A percentile compares a stretch with the other conserved stretches of the same genome.
Evolutionary conservation across 2,113 vertebrate species (phyloP).

Genomic region (Helogale parvula): DNA sequence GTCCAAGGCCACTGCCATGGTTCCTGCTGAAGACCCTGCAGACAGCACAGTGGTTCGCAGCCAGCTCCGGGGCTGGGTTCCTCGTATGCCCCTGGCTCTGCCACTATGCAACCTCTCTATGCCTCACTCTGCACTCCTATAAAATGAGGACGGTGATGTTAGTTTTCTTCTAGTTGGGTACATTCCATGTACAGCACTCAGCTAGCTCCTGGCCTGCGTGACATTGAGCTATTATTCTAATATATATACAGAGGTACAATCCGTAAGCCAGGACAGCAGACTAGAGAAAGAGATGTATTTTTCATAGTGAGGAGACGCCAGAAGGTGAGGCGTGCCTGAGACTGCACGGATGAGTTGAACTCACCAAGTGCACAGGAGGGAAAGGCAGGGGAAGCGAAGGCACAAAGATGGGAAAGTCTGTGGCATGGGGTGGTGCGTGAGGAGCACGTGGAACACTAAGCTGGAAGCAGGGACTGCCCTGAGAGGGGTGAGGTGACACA

Average conservation of each 20-base stretch:
- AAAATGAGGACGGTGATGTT: neutral
- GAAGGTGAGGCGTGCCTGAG: neutral
- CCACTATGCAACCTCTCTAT: too few species aligned
- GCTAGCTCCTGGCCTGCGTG: neutral
- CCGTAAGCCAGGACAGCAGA: neutral
- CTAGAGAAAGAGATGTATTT: neutral
- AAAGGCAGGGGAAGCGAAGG: neutral
- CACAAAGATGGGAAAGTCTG: neutral
- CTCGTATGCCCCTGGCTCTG: neutral
- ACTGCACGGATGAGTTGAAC: neutral
- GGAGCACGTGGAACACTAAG: neutral
- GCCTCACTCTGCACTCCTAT: neutral
- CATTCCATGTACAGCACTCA: neutral
- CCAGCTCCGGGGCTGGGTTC: neutral
- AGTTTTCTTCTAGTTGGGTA: neutral
- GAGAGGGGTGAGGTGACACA: neutral
- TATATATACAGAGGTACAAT: neutral
- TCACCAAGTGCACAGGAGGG: neutral
- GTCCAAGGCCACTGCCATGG: neutral
- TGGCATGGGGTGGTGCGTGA: fast-evolving
- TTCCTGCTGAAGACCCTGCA: neutral
- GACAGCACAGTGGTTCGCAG: neutral
- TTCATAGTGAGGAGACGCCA: neutral
- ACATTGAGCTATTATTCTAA: neutral
- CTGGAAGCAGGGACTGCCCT: neutral